Conservation (phyloP, 2,888 invertebrate species). For the Petrophora chlorosata region DNA sequence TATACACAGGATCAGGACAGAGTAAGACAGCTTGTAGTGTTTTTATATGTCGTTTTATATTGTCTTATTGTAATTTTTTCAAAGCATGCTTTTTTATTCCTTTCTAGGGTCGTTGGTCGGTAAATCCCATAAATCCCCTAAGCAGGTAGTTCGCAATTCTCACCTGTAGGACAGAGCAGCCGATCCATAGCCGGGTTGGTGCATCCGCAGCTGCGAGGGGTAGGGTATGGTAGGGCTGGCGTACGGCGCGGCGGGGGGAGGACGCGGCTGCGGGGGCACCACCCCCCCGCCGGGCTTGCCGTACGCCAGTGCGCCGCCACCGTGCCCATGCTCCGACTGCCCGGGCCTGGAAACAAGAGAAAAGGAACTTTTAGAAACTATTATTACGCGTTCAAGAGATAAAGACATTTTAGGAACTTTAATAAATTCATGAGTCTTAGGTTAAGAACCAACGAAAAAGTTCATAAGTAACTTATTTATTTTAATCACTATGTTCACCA, state of each 20-base stretch:
- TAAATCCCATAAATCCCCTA: background rate
- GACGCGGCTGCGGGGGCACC: constrained; percentile 66
- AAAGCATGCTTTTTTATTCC: no score
- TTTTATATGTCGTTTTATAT: no score
- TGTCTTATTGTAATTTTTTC: no score
- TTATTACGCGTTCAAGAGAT: background rate
- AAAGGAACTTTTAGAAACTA: background rate
- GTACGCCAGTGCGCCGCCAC: constrained; percentile 75
- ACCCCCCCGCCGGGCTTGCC: constrained; percentile 74
- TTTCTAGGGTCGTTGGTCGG: no score
- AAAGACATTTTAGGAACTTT: no score
- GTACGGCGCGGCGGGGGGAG: constrained; percentile 73
- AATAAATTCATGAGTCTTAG: no score
- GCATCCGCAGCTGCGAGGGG: constrained; percentile 72
- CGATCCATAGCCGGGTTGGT: constrained; percentile 77
- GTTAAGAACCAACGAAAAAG: no score
- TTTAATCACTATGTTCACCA: no score
- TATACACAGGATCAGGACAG: no score
- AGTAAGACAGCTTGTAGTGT: no score
- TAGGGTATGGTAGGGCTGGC: constrained; percentile 70
- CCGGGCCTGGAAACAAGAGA: constrained; percentile 65
- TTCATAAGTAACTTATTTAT: no score
- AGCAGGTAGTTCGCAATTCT: background rate
- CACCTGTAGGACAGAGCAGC: constrained; percentile 77
- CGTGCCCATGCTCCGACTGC: constrained; percentile 77